Evolutionary conservation across 2,888 invertebrate genomes (phyloP).

Genomic region (Nomada fabriciana): DNA sequence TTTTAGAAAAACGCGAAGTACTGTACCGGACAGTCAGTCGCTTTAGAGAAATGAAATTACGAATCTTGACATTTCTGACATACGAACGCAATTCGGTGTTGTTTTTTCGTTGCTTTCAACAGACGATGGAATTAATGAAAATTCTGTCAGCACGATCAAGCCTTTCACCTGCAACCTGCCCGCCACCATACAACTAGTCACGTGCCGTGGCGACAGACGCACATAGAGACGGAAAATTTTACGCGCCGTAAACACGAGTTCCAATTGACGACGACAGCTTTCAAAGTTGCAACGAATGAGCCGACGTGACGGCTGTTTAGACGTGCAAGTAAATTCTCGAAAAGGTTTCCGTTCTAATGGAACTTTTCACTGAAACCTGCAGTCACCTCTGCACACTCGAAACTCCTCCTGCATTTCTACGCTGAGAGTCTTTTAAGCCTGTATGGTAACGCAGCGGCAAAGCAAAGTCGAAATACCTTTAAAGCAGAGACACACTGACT

Average conservation of each 20-base stretch:
- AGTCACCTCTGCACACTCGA: background rate
- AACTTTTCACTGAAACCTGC: background rate
- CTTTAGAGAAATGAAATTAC: no score
- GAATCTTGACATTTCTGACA: background rate
- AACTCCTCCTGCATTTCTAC: background rate
- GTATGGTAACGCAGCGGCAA: no score
- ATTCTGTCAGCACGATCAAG: slow-evolving; percentile 24
- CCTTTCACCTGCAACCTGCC: slow-evolving; percentile 3
- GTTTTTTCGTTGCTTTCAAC: slow-evolving; percentile 1
- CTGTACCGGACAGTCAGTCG: no score
- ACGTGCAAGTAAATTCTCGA: slow-evolving; percentile 46
- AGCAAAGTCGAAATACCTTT: background rate
- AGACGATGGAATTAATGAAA: slow-evolving; percentile 47
- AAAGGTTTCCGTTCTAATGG: background rate
- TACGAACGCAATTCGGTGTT: background rate
- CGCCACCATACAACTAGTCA: background rate
- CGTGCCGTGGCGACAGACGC: slow-evolving; percentile 13
- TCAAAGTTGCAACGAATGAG: slow-evolving; percentile 23
- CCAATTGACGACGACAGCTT: slow-evolving; percentile 69
- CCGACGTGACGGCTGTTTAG: slow-evolving; percentile 26
- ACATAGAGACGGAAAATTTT: slow-evolving; percentile 71
- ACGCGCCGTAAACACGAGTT: slow-evolving; percentile 69
- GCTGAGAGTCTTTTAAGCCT: background rate
- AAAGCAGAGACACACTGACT: background rate
- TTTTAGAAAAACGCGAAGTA: background rate